phyloP scores from a whole-genome alignment of 2,888 invertebrate species.

The Lasioglossum marginatum region DNA sequence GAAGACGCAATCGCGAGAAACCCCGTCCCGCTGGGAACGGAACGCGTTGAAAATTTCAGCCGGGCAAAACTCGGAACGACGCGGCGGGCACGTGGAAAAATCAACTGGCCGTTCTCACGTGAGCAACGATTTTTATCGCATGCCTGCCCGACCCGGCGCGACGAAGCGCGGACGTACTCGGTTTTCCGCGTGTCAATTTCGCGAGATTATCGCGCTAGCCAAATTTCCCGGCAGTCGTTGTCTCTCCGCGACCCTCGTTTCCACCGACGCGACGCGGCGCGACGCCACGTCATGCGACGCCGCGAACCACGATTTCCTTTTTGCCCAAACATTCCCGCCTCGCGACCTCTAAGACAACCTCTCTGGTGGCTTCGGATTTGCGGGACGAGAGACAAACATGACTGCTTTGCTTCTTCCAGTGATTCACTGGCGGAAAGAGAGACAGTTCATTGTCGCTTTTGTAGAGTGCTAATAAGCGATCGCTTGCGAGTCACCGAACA shows the following conservation, averaged over 20 bases:
- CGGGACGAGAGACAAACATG: neutral
- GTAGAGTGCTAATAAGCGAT: too few species aligned
- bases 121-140: constrained; percentile 41
- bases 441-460: neutral
- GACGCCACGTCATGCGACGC: neutral
- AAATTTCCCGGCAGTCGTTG: neutral
- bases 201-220: constrained; percentile 20
- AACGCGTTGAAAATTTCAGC: constrained; percentile 14
- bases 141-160: neutral
- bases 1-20: neutral
- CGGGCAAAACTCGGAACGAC: constrained; percentile 19
- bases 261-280: neutral
- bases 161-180: neutral
- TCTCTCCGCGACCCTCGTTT: constrained; percentile 1
- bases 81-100: constrained; percentile 18
- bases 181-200: constrained; percentile 41
- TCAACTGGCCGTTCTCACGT: constrained; percentile 37
- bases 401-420: neutral
- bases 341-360: neutral
- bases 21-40: neutral
- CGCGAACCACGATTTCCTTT: neutral
- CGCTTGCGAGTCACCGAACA: neutral
- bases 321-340: neutral
- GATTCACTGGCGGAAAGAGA: neutral
- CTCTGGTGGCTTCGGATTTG: neutral